Conservation (phyloP, 2,888 invertebrate genomes). For the Microdon myrmicae region DNA sequence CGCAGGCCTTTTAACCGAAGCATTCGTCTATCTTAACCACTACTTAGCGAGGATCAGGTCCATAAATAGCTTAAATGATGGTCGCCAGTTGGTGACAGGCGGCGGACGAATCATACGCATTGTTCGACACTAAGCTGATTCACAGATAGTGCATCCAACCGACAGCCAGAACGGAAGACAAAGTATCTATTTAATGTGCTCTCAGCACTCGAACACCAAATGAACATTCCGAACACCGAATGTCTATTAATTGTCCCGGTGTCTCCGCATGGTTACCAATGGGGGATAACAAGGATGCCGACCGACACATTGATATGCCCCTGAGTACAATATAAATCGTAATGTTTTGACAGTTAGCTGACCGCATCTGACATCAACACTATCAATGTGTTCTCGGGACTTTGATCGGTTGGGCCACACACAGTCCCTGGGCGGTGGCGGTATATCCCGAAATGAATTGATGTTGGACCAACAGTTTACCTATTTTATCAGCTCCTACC, state of each 20-base stretch:
- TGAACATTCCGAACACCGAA: conserved; percentile 7
- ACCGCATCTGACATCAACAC: conserved; percentile 60
- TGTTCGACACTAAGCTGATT: conserved; percentile 31
- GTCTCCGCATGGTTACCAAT: conserved; percentile 6
- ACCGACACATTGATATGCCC: background rate
- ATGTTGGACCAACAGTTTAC: conserved; percentile 48
- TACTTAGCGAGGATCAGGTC: conserved; percentile 48
- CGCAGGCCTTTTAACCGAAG: conserved; percentile 47
- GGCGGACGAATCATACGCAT: conserved; percentile 18
- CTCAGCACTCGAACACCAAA: conserved; percentile 17
- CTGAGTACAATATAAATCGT: conserved; percentile 60
- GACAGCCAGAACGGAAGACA: conserved; percentile 30
- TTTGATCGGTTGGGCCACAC: conserved; percentile 49
- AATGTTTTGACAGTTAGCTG: conserved; percentile 65
- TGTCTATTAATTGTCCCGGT: conserved; percentile 40
- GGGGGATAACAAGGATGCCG: conserved; percentile 50
- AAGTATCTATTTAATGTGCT: conserved; percentile 42
- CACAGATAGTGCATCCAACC: conserved; percentile 41
- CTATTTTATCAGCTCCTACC: conserved; percentile 37
- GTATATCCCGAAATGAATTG: conserved; percentile 45
- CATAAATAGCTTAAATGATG: conserved; percentile 47
- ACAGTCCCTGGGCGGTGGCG: conserved; percentile 37
- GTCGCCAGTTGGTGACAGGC: conserved; percentile 27
- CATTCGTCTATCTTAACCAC: conserved; percentile 52
- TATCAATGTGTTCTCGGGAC: conserved; percentile 21